Evolutionary conservation across 2,797 vertebrate species (phyloP).

Genomic region (Cyclopterus lumpus): DNA sequence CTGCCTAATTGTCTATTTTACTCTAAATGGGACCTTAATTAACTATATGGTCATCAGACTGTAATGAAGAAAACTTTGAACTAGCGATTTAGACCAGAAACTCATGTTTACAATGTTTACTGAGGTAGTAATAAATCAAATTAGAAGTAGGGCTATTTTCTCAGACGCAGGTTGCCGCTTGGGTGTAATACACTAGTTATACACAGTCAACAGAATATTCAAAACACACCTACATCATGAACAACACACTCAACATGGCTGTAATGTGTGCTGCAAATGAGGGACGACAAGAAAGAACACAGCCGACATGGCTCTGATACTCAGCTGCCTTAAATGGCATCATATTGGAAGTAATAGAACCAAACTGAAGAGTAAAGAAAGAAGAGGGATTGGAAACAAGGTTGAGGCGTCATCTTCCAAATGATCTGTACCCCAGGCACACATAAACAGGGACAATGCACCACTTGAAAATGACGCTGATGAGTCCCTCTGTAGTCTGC

Average conservation of each 20-base stretch:
- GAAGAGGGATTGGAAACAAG: not conserved
- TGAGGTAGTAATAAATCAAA: not conserved
- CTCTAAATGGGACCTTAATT: not conserved
- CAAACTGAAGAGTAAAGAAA: not conserved
- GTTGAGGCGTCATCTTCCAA: not conserved
- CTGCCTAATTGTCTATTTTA: not conserved
- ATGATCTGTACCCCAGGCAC: not conserved
- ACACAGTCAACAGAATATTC: not conserved
- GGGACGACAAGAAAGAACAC: not conserved
- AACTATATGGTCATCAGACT: not conserved
- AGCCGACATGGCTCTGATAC: not conserved
- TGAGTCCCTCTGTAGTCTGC: conserved; percentile 29
- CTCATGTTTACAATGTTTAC: not conserved
- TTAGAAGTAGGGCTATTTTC: not conserved
- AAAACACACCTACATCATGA: conserved; percentile 11
- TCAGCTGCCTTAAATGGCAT: not conserved
- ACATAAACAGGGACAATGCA: not conserved
- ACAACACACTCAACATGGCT: not conserved
- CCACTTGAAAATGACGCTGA: conserved; percentile 18
- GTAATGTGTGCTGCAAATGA: not conserved
- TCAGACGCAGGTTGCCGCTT: not conserved
- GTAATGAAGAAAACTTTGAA: too few species aligned
- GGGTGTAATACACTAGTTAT: not conserved
- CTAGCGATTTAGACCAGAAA: not conserved
- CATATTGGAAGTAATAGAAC: not conserved